Percentiles rank a stretch among this genome's conserved stretches.
These are phyloP conservation scores for Tyria jacobaeae DNA, from an alignment of 2,888 invertebrate genomes.

Conservation along the genomic window DNA sequence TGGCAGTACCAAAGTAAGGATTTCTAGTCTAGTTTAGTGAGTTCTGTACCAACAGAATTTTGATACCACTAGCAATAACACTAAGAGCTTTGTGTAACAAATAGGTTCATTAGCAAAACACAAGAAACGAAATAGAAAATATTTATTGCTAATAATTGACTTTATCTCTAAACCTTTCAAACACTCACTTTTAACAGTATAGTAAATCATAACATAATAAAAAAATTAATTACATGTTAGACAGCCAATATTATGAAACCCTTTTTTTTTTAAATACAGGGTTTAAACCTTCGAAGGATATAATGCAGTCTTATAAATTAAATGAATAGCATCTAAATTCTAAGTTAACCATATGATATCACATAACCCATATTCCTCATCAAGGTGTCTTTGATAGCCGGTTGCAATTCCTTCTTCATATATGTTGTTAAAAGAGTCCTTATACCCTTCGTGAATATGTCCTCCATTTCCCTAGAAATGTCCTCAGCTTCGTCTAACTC, in stretches of 20 bases:
- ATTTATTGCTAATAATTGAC: slow-evolving; percentile 6
- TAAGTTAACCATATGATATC: slow-evolving; percentile 90
- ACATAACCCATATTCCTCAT: slow-evolving; percentile 96
- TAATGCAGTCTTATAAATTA: slow-evolving; percentile 13
- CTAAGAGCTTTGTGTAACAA: too few species aligned
- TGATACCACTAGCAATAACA: too few species aligned
- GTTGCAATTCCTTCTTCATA: slow-evolving; percentile 94
- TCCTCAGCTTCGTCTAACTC: slow-evolving; percentile 88
- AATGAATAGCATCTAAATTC: not conserved
- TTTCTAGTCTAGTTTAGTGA: too few species aligned
- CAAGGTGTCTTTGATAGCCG: slow-evolving; percentile 94
- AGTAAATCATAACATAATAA: not conserved
- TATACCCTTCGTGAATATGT: slow-evolving; percentile 94
- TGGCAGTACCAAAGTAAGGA: too few species aligned
- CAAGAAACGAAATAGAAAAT: not conserved
- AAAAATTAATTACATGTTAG: slow-evolving; percentile 1
- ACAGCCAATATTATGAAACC: not conserved
- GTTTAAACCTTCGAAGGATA: too few species aligned
- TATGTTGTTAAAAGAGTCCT: slow-evolving; percentile 92
- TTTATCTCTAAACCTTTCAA: not conserved
- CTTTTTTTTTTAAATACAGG: too few species aligned
- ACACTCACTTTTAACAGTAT: not conserved
- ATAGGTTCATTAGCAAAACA: not conserved
- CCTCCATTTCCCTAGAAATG: slow-evolving; percentile 93
- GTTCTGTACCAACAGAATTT: too few species aligned